Conservation (phyloP, 2,888 invertebrate species). For the Tethea ocularis region DNA sequence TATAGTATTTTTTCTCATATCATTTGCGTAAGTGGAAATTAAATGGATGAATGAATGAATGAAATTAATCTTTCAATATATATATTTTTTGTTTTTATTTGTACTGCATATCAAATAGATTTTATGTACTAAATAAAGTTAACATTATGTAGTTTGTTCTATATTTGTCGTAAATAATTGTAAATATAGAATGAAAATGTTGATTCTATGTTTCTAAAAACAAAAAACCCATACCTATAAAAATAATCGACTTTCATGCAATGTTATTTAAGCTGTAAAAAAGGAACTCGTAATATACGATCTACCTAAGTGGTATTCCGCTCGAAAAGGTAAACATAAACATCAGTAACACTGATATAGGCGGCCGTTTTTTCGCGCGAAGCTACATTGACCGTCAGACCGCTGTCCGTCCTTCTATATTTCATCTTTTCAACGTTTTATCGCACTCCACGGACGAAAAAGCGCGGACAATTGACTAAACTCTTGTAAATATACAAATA, state of each 20-base stretch:
- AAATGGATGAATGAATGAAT: no score
- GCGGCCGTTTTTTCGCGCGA: conserved; percentile 41
- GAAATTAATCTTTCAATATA: no score
- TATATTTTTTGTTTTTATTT: no score
- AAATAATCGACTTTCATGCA: conserved; percentile 1
- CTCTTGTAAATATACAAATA: conserved; percentile 51
- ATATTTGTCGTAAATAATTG: no score
- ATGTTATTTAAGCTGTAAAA: conserved; percentile 11
- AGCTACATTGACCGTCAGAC: conserved; percentile 55
- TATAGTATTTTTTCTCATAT: no score
- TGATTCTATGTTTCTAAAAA: no score
- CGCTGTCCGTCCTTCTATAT: conserved; percentile 57
- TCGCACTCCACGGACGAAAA: conserved; percentile 62
- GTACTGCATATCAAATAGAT: no score
- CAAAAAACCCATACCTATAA: no score
- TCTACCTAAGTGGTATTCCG: conserved; percentile 30
- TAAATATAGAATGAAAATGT: no score
- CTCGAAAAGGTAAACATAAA: conserved; percentile 38
- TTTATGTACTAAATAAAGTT: no score
- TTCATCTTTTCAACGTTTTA: conserved; percentile 75
- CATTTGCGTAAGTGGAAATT: no score
- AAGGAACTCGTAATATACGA: conserved; percentile 17
- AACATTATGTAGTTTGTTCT: no score
- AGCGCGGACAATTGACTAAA: conserved; percentile 61
- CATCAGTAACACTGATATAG: conserved; percentile 33